Percentiles rank a stretch among this genome's conserved stretches.
phyloP scores from a whole-genome alignment of 53 echinoderm and acorn worm genomes.

The Patiria pectinifera region DNA sequence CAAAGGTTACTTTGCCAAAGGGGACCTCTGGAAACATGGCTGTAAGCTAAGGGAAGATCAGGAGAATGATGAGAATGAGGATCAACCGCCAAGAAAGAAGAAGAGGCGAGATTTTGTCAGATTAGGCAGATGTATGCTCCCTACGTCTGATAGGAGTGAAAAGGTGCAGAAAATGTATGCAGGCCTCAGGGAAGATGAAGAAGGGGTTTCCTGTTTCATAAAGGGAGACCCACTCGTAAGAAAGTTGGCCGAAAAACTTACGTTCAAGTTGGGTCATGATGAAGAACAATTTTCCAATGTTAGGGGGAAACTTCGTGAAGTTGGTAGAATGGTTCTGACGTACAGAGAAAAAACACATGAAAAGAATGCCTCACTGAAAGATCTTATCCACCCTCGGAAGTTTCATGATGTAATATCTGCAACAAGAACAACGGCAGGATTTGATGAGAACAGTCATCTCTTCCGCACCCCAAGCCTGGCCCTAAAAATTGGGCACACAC shows the following conservation, averaged over 20 bases:
- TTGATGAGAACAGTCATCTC: conserved; percentile 46
- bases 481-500: conserved; percentile 58
- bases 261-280: conserved; percentile 64
- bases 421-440: conserved; percentile 42
- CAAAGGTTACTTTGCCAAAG: conserved; percentile 51
- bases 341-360: conserved; percentile 43
- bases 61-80: neutral
- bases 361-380: conserved; percentile 57
- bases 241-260: conserved; percentile 58
- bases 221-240: conserved; percentile 48
- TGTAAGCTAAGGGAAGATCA: conserved; percentile 31
- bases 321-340: conserved; percentile 41
- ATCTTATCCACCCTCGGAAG: conserved; percentile 63
- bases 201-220: conserved; percentile 57
- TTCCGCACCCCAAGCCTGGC: conserved; percentile 59
- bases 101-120: conserved; percentile 40
- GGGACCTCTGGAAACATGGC: conserved; percentile 54
- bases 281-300: conserved; percentile 59
- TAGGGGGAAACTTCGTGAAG: conserved; percentile 55
- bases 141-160: conserved; percentile 37
- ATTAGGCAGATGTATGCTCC: conserved; percentile 42
- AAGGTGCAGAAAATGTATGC: conserved; percentile 42
- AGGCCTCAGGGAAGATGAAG: conserved; percentile 47
- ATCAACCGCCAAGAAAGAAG: conserved; percentile 45
- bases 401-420: conserved; percentile 42